Evolutionary conservation across 2,888 invertebrate genomes (phyloP).

Genomic region (Melanostoma mellinum): DNA sequence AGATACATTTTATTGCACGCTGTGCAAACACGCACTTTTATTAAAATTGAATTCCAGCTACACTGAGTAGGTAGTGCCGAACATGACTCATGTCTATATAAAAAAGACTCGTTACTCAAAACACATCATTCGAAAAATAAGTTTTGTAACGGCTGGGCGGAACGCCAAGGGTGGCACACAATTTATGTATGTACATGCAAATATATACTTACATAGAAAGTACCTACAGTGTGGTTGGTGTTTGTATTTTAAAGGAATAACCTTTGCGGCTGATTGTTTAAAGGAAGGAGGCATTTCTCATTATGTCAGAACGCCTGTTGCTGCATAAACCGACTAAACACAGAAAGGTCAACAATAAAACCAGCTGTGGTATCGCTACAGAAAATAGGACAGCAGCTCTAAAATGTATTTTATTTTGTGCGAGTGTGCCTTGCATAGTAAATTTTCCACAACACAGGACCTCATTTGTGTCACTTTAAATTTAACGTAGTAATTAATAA

Average conservation of each 20-base stretch:
- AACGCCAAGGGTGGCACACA: background rate
- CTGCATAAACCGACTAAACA: slow-evolving; percentile 30
- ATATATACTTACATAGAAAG: background rate
- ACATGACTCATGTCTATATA: background rate
- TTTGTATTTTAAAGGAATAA: slow-evolving; percentile 17
- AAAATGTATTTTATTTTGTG: slow-evolving; percentile 8
- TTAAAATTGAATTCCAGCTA: background rate
- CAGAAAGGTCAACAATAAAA: slow-evolving; percentile 27
- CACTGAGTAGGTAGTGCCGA: background rate
- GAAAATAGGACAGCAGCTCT: slow-evolving; percentile 23
- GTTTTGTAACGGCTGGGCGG: no score
- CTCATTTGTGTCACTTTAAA: background rate
- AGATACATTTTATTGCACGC: slow-evolving; percentile 8
- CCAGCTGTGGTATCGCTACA: background rate
- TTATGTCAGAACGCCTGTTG: slow-evolving; percentile 27
- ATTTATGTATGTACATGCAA: background rate
- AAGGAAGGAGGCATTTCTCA: background rate
- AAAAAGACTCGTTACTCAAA: background rate
- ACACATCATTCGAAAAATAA: background rate
- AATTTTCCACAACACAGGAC: slow-evolving; percentile 25
- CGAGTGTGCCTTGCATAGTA: slow-evolving; percentile 6
- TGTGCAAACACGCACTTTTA: slow-evolving; percentile 14
- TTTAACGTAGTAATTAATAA: slow-evolving; percentile 9
- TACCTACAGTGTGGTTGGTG: background rate
- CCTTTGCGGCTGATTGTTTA: slow-evolving; percentile 22